Conservation (phyloP, 2,888 invertebrate species). For the Herminia tarsipennalis region DNA sequence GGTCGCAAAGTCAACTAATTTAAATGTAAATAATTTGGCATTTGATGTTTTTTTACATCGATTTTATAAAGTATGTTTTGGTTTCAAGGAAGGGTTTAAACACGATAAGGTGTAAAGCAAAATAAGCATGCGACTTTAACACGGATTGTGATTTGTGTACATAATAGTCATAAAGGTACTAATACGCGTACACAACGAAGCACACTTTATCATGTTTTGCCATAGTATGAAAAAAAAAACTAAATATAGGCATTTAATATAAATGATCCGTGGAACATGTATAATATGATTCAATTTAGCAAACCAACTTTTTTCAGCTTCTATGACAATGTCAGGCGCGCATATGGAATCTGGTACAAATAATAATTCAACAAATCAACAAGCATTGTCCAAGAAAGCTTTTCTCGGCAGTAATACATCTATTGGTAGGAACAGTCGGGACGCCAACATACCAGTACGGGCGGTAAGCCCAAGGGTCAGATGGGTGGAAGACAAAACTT, state of each 20-base stretch:
- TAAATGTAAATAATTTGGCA: conserved; percentile 66
- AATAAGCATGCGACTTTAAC: conserved; percentile 67
- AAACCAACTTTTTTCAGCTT: conserved; percentile 83
- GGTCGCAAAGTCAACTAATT: no score
- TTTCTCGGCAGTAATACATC: conserved; percentile 82
- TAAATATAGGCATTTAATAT: no score
- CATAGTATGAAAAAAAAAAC: no score
- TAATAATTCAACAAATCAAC: conserved; percentile 73
- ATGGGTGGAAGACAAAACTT: conserved; percentile 79
- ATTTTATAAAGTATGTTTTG: conserved; percentile 30
- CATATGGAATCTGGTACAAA: conserved; percentile 84
- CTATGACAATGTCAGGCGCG: conserved; percentile 89
- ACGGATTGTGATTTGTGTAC: conserved; percentile 53
- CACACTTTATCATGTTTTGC: conserved; percentile 75
- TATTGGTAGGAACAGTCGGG: conserved; percentile 76
- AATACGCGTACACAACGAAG: conserved; percentile 52
- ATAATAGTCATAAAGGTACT: conserved; percentile 58
- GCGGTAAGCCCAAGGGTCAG: conserved; percentile 82
- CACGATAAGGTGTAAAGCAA: conserved; percentile 74
- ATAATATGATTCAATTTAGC: background rate
- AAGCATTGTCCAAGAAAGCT: conserved; percentile 80
- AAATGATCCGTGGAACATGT: no score
- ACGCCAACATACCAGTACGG: conserved; percentile 79
- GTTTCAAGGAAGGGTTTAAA: conserved; percentile 56
- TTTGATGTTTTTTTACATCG: conserved; percentile 51